Base-by-base conservation (phyloP, 1,140 invertebrate species). In the Capitella teleta region DNA sequence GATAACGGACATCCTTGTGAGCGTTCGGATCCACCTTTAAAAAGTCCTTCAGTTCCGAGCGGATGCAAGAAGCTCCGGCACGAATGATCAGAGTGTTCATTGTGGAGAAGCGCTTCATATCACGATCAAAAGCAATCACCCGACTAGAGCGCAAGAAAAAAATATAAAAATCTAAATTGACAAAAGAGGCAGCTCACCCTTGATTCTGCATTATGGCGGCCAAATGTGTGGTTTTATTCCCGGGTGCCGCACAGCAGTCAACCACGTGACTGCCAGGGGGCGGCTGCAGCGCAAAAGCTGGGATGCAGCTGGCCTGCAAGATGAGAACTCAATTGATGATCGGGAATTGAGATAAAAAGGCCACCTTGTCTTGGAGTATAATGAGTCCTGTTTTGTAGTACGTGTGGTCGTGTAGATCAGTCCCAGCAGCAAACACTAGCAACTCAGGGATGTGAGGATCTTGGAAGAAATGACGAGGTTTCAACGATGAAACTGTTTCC, bases 201-300 rank as follows among this genome's bases (percentile, higher is more conserved):
- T 79, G 67, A 69, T 94, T 89, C 43, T 82, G 70, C 66, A 94
- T 79, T 6, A 85, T 70, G 25, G 87, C 82, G 44, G 90, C 88
- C 18, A 92, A 66, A 72, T 93, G 86, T 14, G 83, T 80, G 0
- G 92, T 89, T 72, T 97, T 98, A 83, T 94, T 94, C 32, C 93
- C 93, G 10, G 93, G 93, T 23, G 92, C 92, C 8, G 92, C 87
- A 74, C 92, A 97, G 77, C 88, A 84, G 67, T 98, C 93, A 30
- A 96, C 65, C 2, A 92, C 81, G 10, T 74, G 70, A 57, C 80
- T 78, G 4, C 81, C 82, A 8, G 77, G 63, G 19, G 77, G 66
- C 26, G 90, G 83, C 43, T 80, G 75, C 10, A 97, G 63, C 14
- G 90, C 64, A 57, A 81, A 78, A 3, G 83, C 80, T 10, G 89